Base-by-base conservation (phyloP, 2,113 vertebrate genomes). In the Heterochromis multidens region DNA sequence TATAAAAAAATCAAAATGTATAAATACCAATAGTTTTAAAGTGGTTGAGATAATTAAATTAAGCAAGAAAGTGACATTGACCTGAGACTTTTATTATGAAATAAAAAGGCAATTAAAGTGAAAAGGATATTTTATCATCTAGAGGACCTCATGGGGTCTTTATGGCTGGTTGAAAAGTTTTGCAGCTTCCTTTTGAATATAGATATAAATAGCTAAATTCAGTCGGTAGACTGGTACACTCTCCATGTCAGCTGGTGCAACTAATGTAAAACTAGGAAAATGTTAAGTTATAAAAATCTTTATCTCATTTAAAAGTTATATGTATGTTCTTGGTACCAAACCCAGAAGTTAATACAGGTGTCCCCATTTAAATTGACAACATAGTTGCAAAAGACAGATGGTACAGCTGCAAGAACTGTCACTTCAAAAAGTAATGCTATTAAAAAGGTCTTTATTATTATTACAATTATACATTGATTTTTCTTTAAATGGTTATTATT, bases 291-390 rank as follows among this genome's bases (percentile, higher is more conserved):
- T 67, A 67, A 67, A 43, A 7, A 16, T 67, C 3, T 67, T 67
- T 43, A 23, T 27, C 43, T 67, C n/a, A 67, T 43, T 67, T 67
- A 10, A 43, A 67, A 67, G 43, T 0, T 43, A 67, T 25, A 43
- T 67, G 0, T 1, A 25, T 25, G 0, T 0, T 67, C 37, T 17
- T 43, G 37, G 63, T 8, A 43, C 16, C 37, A 67, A 67, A 27
- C 7, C 0, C n/a, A n/a, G 10, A 67, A 67, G 10, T 27, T 14
- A 25, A 43, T 43, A 43, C 43, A 25, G 7, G 37, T 25, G 25
- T 25, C 13, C 25, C 14, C 25, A 35, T 65, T 65, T 65, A 65
- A 65, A 65, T 40, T 65, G 62, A 8, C 33, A 40, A 65, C 40
- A 40, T 65, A 12, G 3, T 37, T 14, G 21, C 11, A 65, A 14